A percentile compares a stretch with the other conserved stretches of the same genome.
Evolutionary conservation across 2,113 vertebrate species (phyloP).

Genomic region (Cheilinus undulatus): DNA sequence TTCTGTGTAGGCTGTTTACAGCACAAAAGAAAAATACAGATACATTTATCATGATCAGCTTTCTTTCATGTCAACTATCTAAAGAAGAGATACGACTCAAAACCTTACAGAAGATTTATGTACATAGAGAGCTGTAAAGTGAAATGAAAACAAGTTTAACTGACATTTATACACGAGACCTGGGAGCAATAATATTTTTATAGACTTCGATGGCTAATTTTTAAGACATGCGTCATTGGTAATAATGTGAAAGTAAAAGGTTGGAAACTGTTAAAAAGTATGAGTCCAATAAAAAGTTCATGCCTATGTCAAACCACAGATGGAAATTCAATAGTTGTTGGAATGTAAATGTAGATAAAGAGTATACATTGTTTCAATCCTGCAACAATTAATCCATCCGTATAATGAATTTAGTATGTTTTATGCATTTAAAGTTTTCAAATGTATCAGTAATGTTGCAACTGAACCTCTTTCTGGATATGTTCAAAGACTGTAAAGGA

Average conservation of each 20-base stretch:
- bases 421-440: neutral
- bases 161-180: neutral
- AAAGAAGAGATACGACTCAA: neutral
- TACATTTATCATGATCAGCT: neutral
- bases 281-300: constrained; percentile 24
- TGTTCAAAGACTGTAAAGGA: no score
- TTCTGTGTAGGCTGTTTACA: neutral
- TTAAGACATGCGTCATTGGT: constrained; percentile 8
- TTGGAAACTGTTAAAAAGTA: constrained; percentile 19
- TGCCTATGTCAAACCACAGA: constrained; percentile 26
- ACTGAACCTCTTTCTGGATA: neutral
- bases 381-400: neutral
- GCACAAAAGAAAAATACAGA: neutral
- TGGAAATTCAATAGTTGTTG: constrained; percentile 20
- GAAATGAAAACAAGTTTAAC: constrained; percentile 10
- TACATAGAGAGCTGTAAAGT: neutral
- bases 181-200: neutral
- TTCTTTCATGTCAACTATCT: neutral
- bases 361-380: neutral
- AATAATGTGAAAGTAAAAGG: constrained; percentile 11
- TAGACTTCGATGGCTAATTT: neutral
- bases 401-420: neutral
- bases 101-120: neutral
- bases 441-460: no score
- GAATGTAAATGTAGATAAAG: constrained; percentile 16